Base-by-base conservation (phyloP, 2,888 invertebrate species). In the Pardosa pseudoannulata region DNA sequence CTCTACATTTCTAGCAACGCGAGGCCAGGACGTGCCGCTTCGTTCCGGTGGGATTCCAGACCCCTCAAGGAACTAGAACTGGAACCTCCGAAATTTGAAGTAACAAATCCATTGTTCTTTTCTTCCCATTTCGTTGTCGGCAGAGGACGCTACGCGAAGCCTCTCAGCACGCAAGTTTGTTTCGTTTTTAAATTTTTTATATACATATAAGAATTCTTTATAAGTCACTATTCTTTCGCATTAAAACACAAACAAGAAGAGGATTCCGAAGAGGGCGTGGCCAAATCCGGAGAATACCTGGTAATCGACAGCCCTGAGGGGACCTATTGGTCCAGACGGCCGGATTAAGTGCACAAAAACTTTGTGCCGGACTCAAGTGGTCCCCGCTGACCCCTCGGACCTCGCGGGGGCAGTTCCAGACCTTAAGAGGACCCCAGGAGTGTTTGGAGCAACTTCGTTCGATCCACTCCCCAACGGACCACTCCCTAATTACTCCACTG, bases 281-380 rank as follows among this genome's bases (percentile, higher is more conserved):
- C 46, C n/a, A 32, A 71, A 41, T 32, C 39, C 50, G 23, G 74
- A 39, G 68, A 65, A n/a, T 28, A 41, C 39, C 46, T 65, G 27
- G 65, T 86, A 79, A 86, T 86, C 68, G 85, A 86, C 85, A 86
- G 64, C 70, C 1, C 85, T 79, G 85, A 70, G 27, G 85, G 85
- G 85, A 79, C 64, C 85, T 50, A 86, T 86, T 79, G 73, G 72
- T 70, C 85, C 76, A 65, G 70, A 73, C 64, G 74, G 79, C 39
- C 74, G 73, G 85, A 86, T 86, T 86, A 86, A 86, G 85, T 86
- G 85, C 71, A 76, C 70, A 72, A 65, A 78, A 65, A 72, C 67
- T 78, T 70, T 79, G 78, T 72, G 81, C 87, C 73, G 81, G 81
- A 73, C 80, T 85, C 78, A 85, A 85, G 83, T 85, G 83, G 83